A percentile compares a stretch with the other conserved stretches of the same genome.
Conservation (phyloP, 2,888 invertebrate species). For the Protodeltote pygarga region DNA sequence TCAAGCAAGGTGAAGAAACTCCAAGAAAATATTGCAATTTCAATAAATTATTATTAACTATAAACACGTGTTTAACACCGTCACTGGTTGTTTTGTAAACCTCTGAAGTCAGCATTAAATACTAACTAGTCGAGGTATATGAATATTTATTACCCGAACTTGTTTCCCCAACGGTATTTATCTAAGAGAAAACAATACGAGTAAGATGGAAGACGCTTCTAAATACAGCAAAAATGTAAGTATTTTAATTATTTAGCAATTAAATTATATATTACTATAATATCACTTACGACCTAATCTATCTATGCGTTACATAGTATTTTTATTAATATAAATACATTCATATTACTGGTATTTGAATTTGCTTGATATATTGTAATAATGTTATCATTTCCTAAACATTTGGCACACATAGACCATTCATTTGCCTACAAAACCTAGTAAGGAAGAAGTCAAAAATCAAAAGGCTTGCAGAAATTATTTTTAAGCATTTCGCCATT, state of each 20-base stretch:
- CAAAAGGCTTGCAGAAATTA: conserved; percentile 29
- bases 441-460: conserved; percentile 40
- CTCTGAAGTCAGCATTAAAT: conserved; percentile 38
- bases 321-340: conserved; percentile 73
- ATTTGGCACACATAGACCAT: conserved; percentile 78
- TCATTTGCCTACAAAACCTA: conserved; percentile 48
- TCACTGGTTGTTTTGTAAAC: conserved; percentile 21
- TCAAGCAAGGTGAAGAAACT: conserved; percentile 28
- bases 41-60: conserved; percentile 28
- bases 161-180: conserved; percentile 61
- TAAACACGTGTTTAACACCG: conserved; percentile 52
- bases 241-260: conserved; percentile 77
- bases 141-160: conserved; percentile 38
- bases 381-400: conserved; percentile 61
- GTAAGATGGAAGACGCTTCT: conserved; percentile 86
- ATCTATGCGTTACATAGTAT: conserved; percentile 72
- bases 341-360: conserved; percentile 74
- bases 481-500: conserved; percentile 41
- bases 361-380: conserved; percentile 66
- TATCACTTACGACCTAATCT: conserved; percentile 82
- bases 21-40: conserved; percentile 25
- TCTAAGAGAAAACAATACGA: conserved; percentile 79
- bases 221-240: conserved; percentile 85
- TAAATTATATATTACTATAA: conserved; percentile 71
- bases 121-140: conserved; percentile 24